Conservation (phyloP, 2,888 invertebrate genomes). For the Yponomeuta plumbellus region DNA sequence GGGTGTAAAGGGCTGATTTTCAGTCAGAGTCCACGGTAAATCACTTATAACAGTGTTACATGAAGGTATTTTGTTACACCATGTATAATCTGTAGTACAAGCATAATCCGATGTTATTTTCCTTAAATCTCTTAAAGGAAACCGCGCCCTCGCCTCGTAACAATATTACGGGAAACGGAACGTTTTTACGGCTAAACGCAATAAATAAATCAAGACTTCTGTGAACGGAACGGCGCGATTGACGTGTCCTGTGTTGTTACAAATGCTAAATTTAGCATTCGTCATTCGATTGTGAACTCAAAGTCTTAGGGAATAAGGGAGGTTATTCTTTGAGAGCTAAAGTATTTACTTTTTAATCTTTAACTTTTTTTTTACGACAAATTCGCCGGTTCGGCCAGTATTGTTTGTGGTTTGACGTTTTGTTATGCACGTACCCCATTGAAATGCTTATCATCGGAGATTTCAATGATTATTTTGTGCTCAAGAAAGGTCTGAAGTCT, state of each 20-base stretch:
- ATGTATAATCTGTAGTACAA: too few species aligned
- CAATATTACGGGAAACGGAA: background rate
- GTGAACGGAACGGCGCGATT: slow-evolving; percentile 5
- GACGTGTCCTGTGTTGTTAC: slow-evolving; percentile 11
- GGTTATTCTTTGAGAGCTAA: background rate
- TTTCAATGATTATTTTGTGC: background rate
- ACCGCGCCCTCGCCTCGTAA: background rate
- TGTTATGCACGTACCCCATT: slow-evolving; percentile 7
- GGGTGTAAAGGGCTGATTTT: too few species aligned
- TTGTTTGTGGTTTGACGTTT: slow-evolving; percentile 8
- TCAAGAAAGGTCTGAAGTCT: background rate
- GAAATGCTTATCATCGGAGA: slow-evolving; percentile 7
- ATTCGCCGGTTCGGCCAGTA: slow-evolving; percentile 1
- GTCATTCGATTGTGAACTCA: background rate
- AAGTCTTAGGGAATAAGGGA: background rate
- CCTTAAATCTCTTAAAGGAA: background rate
- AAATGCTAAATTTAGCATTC: background rate
- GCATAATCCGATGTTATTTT: too few species aligned
- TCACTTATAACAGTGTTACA: too few species aligned
- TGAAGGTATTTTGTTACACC: too few species aligned
- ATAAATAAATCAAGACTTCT: slow-evolving; percentile 7
- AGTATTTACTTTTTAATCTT: background rate
- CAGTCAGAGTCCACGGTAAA: too few species aligned
- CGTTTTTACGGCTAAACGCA: slow-evolving; percentile 6
- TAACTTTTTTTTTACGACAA: background rate